phyloP scores from a whole-genome alignment of 37 sponge, comb jelly and placozoan species.

The Cliona cf. orientalis region DNA sequence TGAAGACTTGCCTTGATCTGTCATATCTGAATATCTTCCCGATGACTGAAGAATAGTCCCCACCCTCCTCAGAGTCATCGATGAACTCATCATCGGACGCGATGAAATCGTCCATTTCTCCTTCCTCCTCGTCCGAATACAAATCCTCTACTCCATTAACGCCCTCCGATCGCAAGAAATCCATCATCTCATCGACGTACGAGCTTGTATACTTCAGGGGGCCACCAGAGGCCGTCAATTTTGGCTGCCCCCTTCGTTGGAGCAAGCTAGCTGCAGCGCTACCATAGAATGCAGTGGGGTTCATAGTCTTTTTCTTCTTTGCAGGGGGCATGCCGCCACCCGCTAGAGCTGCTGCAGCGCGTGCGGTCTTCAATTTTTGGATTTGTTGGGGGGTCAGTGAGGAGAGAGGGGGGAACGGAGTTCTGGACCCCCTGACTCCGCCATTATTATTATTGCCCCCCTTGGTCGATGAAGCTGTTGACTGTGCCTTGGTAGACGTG shows the following conservation, averaged over 20 bases:
- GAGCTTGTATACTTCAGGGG: constrained; percentile 7
- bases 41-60: constrained; percentile 66
- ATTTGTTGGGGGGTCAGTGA: background rate
- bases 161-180: constrained; percentile 4
- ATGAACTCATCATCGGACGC: constrained; percentile 41
- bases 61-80: constrained; percentile 41
- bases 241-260: too few species aligned
- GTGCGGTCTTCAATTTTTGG: background rate
- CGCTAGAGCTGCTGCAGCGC: background rate
- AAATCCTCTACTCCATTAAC: background rate
- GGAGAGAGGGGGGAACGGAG: background rate
- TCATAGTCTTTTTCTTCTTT: too few species aligned
- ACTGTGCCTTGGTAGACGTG: too few species aligned
- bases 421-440: background rate
- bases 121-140: constrained; percentile 49
- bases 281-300: constrained; percentile 21
- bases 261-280: constrained; percentile 10
- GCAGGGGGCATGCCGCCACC: too few species aligned
- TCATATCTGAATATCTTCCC: constrained; percentile 79
- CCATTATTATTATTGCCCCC: background rate
- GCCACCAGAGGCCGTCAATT: background rate
- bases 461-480: background rate
- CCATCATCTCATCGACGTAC: constrained; percentile 59
- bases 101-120: constrained; percentile 61
- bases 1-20: constrained; percentile 39